Evolutionary conservation across 2,797 vertebrate species (phyloP).

Genomic region (Triplophysa bombifrons): DNA sequence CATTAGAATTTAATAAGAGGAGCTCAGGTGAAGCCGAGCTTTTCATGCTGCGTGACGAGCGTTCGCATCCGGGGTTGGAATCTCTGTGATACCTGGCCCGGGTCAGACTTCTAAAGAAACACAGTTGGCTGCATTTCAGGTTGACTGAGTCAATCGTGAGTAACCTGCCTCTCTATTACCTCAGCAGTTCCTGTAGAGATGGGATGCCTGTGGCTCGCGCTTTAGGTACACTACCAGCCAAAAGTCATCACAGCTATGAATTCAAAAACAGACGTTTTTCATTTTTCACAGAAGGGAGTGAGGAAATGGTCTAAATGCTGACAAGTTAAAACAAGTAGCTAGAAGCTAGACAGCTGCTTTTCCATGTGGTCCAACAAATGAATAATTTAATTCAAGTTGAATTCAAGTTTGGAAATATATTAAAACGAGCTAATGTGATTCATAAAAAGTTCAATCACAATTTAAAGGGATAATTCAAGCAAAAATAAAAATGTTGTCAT

Average conservation of each 20-base stretch:
- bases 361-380: too few relatives aligned
- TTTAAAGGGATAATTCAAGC: too few relatives aligned
- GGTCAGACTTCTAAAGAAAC: slow-evolving; percentile 14
- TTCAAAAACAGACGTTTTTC: neutral
- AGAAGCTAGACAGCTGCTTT: too few relatives aligned
- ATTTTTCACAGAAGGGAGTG: neutral
- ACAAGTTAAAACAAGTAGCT: neutral
- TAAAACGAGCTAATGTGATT: too few relatives aligned
- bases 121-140: slow-evolving; percentile 1
- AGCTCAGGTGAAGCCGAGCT: slow-evolving; percentile 13
- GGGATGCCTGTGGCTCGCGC: neutral
- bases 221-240: neutral
- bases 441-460: too few relatives aligned
- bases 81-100: slow-evolving; percentile 14
- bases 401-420: too few relatives aligned
- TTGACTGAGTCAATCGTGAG: neutral
- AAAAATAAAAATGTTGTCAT: too few relatives aligned
- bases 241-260: neutral
- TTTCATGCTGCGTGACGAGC: neutral
- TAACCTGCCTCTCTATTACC: neutral
- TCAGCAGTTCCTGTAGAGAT: neutral
- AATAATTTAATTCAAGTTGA: too few relatives aligned
- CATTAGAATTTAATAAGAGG: slow-evolving; percentile 45
- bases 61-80: neutral
- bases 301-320: neutral